A percentile compares a stretch with the other conserved stretches of the same genome.
These are phyloP conservation scores for Anadara kagoshimensis DNA, from an alignment of 1,140 invertebrate genomes.

Conservation along the genomic window DNA sequence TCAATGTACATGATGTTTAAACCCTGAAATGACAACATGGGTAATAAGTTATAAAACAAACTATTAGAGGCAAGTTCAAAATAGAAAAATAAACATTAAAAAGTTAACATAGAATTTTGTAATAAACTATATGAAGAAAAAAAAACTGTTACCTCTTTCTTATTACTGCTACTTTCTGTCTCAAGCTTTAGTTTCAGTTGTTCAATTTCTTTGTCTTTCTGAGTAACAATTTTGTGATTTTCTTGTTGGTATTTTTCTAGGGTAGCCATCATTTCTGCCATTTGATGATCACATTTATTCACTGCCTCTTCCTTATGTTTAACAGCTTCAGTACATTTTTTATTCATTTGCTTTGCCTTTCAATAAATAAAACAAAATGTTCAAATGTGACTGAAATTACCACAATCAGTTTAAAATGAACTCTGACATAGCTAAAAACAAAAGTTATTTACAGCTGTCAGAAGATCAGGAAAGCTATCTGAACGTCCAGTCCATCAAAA, in stretches of 20 bases:
- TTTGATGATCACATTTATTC: constrained; percentile 50
- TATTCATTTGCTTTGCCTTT: constrained; percentile 45
- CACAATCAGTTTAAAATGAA: neutral
- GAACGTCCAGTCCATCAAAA: no score
- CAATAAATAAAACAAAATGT: constrained; percentile 1
- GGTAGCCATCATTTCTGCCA: constrained; percentile 54
- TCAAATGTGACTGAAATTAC: neutral
- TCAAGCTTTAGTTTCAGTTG: constrained; percentile 31
- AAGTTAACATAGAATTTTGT: no score
- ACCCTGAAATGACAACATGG: no score
- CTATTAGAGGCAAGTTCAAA: no score
- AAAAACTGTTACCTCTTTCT: no score
- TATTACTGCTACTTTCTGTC: no score
- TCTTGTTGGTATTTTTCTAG: constrained; percentile 58
- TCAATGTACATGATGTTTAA: no score
- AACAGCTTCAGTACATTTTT: constrained; percentile 28
- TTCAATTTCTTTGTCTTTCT: constrained; percentile 57
- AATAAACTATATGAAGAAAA: no score
- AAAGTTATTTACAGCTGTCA: constrained; percentile 1
- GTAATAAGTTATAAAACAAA: no score
- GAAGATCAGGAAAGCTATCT: no score
- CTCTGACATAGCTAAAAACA: constrained; percentile 9
- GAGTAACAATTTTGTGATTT: constrained; percentile 50
- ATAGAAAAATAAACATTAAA: no score
- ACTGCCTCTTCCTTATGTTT: constrained; percentile 47